Percentiles rank a stretch among this genome's conserved stretches.
These are phyloP conservation scores for Ectemnius lituratus DNA, from an alignment of 2,888 invertebrate species.

Conservation along the genomic window DNA sequence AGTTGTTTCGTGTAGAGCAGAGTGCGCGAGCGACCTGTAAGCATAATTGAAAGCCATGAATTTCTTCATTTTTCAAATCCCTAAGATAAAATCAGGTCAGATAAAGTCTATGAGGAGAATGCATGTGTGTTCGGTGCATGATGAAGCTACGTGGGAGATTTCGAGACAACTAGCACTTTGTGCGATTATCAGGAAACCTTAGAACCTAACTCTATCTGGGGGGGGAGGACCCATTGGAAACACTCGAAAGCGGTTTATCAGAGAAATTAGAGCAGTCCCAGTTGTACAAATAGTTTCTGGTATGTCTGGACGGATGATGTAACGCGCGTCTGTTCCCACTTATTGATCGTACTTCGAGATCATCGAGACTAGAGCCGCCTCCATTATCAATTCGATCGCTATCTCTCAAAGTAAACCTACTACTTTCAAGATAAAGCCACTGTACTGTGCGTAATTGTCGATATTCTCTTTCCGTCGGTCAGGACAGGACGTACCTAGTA, in stretches of 20 bases:
- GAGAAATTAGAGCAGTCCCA: constrained; percentile 2
- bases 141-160: too few relatives aligned
- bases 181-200: neutral
- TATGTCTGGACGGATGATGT: neutral
- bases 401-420: too few relatives aligned
- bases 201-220: neutral
- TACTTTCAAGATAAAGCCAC: too few relatives aligned
- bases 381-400: too few relatives aligned
- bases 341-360: too few relatives aligned
- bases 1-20: constrained; percentile 73
- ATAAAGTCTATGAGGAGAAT: too few relatives aligned
- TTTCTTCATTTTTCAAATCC: neutral
- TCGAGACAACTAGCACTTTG: neutral
- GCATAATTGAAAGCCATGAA: neutral
- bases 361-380: too few relatives aligned
- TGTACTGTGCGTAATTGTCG: too few relatives aligned
- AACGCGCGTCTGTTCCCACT: neutral
- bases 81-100: too few relatives aligned
- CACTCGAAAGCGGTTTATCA: neutral
- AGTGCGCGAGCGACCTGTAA: constrained; percentile 73
- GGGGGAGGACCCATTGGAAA: neutral
- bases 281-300: constrained; percentile 4
- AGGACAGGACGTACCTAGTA: too few relatives aligned
- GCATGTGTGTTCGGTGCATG: too few relatives aligned
- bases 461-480: too few relatives aligned